These are phyloP conservation scores for Aphyosemion australe DNA, from an alignment of 2,113 vertebrate species.

Conservation along the genomic window DNA sequence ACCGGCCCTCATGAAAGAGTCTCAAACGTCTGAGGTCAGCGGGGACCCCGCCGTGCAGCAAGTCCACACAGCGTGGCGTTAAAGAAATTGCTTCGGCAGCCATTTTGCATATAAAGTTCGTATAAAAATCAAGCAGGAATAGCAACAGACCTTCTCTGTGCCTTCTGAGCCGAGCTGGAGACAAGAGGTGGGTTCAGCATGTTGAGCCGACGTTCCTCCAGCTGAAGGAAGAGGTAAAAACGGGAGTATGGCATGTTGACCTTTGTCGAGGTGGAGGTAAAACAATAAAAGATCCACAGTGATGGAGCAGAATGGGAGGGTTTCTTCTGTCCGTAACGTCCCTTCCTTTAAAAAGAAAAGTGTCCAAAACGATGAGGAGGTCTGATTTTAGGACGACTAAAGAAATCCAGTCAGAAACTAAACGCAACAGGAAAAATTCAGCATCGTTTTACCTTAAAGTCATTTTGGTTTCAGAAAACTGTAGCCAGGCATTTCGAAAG, in stretches of 20 bases:
- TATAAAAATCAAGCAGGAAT: slow-evolving; percentile 58
- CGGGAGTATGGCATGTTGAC: slow-evolving; percentile 41
- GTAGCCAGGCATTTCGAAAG: slow-evolving; percentile 32
- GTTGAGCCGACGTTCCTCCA: slow-evolving; percentile 51
- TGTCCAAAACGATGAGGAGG: slow-evolving; percentile 34
- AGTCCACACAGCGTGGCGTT: slow-evolving; percentile 34
- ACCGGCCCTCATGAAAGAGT: slow-evolving; percentile 46
- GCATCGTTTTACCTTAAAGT: slow-evolving; percentile 63
- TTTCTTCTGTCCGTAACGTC: slow-evolving; percentile 34
- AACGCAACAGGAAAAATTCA: slow-evolving; percentile 45
- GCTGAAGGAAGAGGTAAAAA: slow-evolving; percentile 63
- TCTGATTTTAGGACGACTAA: slow-evolving; percentile 68
- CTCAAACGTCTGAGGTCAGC: slow-evolving; percentile 54
- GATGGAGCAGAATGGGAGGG: slow-evolving; percentile 48
- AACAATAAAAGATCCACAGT: slow-evolving; percentile 22
- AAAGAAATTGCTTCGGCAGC: slow-evolving; percentile 48
- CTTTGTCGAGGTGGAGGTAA: slow-evolving; percentile 19
- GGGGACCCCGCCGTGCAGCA: slow-evolving; percentile 37
- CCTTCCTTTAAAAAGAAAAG: slow-evolving; percentile 21
- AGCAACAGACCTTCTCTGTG: slow-evolving; percentile 48
- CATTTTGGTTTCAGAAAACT: slow-evolving; percentile 66
- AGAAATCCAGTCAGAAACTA: slow-evolving; percentile 54
- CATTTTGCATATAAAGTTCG: slow-evolving; percentile 73
- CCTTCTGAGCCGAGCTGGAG: slow-evolving; percentile 46
- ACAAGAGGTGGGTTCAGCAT: slow-evolving; percentile 29